These are phyloP conservation scores for Protobothrops mucrosquamatus DNA, from an alignment of 2,113 vertebrate species.

Conservation along the genomic window DNA sequence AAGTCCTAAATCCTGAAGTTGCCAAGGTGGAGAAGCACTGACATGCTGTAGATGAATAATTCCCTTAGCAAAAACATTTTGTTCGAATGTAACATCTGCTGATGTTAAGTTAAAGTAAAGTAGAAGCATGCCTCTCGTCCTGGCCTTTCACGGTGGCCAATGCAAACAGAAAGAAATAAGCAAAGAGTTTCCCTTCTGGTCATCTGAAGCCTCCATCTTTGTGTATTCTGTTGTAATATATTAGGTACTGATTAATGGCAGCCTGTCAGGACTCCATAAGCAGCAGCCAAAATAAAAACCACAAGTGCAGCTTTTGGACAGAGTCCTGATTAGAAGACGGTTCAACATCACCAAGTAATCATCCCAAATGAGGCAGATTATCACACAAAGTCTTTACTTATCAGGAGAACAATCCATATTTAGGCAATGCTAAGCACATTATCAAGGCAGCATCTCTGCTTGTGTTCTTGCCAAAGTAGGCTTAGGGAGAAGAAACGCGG, in stretches of 20 bases:
- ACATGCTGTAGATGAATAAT: neutral
- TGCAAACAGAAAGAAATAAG: neutral
- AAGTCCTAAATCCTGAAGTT: neutral
- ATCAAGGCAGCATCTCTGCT: neutral
- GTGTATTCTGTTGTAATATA: accelerated
- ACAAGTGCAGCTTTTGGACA: neutral
- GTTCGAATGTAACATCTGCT: neutral
- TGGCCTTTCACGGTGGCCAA: neutral
- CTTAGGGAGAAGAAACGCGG: neutral
- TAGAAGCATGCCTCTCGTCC: neutral
- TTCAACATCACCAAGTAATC: neutral
- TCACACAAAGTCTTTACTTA: neutral
- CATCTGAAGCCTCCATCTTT: neutral
- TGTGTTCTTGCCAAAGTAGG: neutral
- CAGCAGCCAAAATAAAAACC: neutral
- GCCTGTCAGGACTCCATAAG: neutral
- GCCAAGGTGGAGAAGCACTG: neutral
- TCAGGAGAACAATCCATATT: neutral
- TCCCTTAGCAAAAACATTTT: neutral
- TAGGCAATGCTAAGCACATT: neutral
- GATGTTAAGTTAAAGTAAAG: neutral
- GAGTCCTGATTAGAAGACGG: neutral
- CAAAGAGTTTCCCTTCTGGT: neutral
- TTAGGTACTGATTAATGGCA: neutral
- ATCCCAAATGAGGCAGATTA: slow-evolving; percentile 11